Conservation (phyloP, 2,113 vertebrate species). For the Tyrannus savana region DNA sequence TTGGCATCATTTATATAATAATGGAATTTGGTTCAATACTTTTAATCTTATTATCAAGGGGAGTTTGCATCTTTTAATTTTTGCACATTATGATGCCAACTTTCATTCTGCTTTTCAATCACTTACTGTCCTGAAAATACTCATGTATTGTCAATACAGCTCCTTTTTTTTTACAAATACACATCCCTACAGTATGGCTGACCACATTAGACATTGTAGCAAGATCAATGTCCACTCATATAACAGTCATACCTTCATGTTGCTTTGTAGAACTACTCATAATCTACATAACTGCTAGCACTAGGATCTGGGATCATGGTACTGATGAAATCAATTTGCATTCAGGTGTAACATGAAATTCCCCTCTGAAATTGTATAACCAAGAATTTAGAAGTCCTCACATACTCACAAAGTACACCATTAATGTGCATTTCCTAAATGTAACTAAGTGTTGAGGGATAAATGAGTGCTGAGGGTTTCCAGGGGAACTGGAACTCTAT, state of each 20-base stretch:
- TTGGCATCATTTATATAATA: background rate
- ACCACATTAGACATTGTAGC: background rate
- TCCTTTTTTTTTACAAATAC: background rate
- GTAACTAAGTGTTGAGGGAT: background rate
- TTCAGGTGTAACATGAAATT: background rate
- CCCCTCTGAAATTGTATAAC: background rate
- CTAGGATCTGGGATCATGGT: background rate
- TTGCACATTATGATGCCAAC: background rate
- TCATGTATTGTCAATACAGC: rapidly evolving
- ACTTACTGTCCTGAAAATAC: background rate
- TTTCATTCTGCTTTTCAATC: background rate
- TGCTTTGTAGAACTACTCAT: background rate
- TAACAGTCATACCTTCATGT: background rate
- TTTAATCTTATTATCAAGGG: background rate
- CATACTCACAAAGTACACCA: background rate
- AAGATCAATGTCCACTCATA: background rate
- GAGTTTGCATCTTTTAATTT: background rate
- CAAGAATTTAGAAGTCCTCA: background rate
- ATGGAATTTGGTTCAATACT: background rate
- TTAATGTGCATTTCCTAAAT: background rate
- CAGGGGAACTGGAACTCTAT: background rate
- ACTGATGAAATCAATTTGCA: background rate
- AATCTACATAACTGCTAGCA: rapidly evolving
- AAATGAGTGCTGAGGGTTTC: background rate
- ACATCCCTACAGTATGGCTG: background rate